These are phyloP conservation scores for Caerostris darwini DNA, from an alignment of 1,140 invertebrate genomes.

Conservation along the genomic window DNA sequence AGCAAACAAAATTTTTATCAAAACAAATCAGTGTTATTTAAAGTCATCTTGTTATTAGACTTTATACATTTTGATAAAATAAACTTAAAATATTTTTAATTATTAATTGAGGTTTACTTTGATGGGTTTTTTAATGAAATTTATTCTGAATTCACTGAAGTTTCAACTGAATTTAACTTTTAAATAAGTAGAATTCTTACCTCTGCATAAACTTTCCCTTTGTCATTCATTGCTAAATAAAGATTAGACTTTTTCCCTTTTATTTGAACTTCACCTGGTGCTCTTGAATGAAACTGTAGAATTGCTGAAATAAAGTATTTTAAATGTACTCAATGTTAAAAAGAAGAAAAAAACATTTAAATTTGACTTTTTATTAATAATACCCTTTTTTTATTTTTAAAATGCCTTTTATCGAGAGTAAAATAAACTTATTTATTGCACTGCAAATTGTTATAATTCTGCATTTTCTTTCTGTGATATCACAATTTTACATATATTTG, in stretches of 20 bases:
- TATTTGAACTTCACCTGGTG: conserved; percentile 64
- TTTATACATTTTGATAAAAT: no score
- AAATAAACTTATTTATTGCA: background rate
- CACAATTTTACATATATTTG: background rate
- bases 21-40: no score
- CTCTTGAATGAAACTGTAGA: conserved; percentile 57
- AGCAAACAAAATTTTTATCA: no score
- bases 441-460: background rate
- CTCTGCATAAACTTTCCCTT: conserved; percentile 73
- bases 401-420: background rate
- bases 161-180: no score
- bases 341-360: background rate
- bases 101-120: no score
- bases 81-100: no score
- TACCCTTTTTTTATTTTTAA: background rate
- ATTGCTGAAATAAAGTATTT: conserved; percentile 33
- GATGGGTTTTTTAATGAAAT: no score
- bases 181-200: conserved; percentile 15
- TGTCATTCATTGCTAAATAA: conserved; percentile 71
- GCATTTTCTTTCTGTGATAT: background rate
- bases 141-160: no score
- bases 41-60: no score
- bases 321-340: background rate
- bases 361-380: background rate
- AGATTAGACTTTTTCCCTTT: conserved; percentile 65